phyloP scores from a whole-genome alignment of 2,888 invertebrate species.

The Gonocerus acuteangulatus region DNA sequence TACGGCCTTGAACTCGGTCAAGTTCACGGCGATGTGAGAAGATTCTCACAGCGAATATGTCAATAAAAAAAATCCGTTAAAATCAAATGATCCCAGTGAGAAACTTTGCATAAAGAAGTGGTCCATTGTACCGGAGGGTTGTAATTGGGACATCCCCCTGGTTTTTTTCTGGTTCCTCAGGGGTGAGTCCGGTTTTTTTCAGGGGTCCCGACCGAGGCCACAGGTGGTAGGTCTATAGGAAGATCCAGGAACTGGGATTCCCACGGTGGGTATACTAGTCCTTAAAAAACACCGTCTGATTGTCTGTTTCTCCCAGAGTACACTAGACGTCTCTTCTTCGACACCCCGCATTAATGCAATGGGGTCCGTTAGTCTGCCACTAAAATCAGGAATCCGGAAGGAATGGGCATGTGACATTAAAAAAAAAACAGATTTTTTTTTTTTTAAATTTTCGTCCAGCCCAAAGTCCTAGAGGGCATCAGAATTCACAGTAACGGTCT shows the following conservation, averaged over 20 bases:
- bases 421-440: too few species aligned
- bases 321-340: background rate
- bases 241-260: slow-evolving; percentile 14
- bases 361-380: background rate
- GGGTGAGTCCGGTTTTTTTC: background rate
- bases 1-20: too few species aligned
- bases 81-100: slow-evolving; percentile 1
- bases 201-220: background rate
- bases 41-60: too few species aligned
- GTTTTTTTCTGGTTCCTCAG: background rate
- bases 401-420: too few species aligned
- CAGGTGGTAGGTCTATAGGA: slow-evolving; percentile 7
- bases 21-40: too few species aligned
- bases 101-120: slow-evolving; percentile 9
- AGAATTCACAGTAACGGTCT: too few species aligned
- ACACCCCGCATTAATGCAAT: background rate
- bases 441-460: too few species aligned
- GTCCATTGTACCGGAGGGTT: background rate
- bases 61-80: too few species aligned
- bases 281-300: slow-evolving; percentile 6
- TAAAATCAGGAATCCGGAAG: too few species aligned
- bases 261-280: background rate
- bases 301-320: background rate
- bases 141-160: slow-evolving; percentile 20
- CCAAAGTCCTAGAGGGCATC: background rate